Conservation (phyloP, 2,888 invertebrate species). For the Apodemia hepburni region DNA sequence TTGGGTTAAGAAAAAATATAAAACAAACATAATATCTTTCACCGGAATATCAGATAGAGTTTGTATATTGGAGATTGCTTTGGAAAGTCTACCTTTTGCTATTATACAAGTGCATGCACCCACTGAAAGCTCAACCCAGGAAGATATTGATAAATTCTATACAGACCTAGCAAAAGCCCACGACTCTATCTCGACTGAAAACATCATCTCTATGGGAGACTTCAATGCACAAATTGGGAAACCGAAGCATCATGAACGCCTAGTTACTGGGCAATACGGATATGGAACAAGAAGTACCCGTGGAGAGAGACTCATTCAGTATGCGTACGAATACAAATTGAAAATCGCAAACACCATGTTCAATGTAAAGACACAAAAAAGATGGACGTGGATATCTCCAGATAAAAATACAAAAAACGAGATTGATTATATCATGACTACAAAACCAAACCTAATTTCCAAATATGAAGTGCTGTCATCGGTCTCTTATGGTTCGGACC, state of each 20-base stretch:
- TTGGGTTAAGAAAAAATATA: conserved; percentile 26
- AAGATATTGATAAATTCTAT: no score
- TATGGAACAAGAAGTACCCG: not conserved
- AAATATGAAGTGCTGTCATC: not conserved
- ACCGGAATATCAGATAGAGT: conserved; percentile 30
- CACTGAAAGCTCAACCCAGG: no score
- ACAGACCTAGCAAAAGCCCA: no score
- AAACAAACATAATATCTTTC: conserved; percentile 25
- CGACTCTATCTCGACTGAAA: conserved; percentile 22
- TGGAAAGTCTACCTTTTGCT: conserved; percentile 27
- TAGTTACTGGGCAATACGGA: no score
- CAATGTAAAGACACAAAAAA: not conserved
- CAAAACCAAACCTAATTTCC: conserved; percentile 7
- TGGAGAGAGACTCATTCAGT: conserved; percentile 16
- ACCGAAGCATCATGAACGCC: no score
- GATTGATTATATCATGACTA: conserved; percentile 20
- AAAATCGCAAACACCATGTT: conserved; percentile 17
- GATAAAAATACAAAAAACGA: conserved; percentile 18
- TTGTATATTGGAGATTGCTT: conserved; percentile 19
- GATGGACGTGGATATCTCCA: conserved; percentile 17
- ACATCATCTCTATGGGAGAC: not conserved
- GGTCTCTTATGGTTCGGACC: not conserved
- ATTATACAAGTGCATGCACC: conserved; percentile 29
- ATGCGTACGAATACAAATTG: conserved; percentile 16
- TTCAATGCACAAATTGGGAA: no score